These are phyloP conservation scores for Pyrgilauda ruficollis DNA, from an alignment of 2,113 vertebrate species.

Conservation along the genomic window DNA sequence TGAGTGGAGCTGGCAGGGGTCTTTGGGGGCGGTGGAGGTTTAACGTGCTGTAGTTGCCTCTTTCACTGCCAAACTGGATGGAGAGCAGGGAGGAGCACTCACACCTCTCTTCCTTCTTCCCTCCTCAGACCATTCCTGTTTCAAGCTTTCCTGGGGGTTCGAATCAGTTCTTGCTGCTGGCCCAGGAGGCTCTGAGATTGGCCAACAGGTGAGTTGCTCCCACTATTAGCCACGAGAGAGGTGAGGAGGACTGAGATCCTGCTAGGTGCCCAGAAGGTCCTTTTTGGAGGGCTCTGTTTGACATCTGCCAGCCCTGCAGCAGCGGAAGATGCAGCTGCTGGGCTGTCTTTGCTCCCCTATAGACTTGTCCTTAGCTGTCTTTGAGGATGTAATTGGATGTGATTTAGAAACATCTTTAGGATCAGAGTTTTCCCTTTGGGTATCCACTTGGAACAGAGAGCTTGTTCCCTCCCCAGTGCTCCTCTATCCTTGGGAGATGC, in stretches of 20 bases:
- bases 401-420: neutral
- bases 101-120: neutral
- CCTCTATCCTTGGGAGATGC: neutral
- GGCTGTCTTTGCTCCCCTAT: neutral
- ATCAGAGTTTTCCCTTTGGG: neutral
- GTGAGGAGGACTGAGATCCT: neutral
- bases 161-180: constrained; percentile 71
- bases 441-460: neutral
- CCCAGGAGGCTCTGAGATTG: constrained; percentile 76
- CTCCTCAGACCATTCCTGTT: constrained; percentile 73
- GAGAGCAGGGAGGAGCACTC: neutral
- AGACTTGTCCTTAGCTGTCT: neutral
- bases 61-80: neutral
- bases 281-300: neutral
- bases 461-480: neutral
- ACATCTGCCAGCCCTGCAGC: neutral
- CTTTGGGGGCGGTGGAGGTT: neutral
- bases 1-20: neutral
- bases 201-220: constrained; percentile 79
- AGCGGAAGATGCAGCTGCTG: neutral
- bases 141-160: constrained; percentile 46
- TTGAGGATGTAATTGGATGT: neutral
- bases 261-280: neutral
- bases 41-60: rapidly evolving
- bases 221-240: rapidly evolving